These are phyloP conservation scores for Sebastes hopkinsi DNA, from an alignment of 2,797 vertebrate species.

Conservation along the genomic window DNA sequence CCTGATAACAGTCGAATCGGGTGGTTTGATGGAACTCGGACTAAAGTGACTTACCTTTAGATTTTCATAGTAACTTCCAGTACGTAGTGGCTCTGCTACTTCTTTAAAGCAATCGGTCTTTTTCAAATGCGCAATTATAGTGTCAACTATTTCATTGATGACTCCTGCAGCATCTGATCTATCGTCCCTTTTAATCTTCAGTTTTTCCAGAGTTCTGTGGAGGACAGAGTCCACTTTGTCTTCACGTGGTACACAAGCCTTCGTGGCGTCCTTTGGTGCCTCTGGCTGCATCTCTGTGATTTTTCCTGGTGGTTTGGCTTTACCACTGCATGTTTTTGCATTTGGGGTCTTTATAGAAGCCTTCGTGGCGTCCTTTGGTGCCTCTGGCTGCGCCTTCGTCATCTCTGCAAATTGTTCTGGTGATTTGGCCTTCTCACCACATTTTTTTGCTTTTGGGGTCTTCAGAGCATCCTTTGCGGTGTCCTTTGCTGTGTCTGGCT, in stretches of 20 bases:
- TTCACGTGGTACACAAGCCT: not conserved
- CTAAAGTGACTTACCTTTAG: constrained; percentile 68
- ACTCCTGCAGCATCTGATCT: constrained; percentile 27
- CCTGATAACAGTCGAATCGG: too few species aligned
- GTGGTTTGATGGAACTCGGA: too few species aligned
- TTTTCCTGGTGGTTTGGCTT: not conserved
- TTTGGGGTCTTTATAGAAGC: not conserved
- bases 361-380: not conserved
- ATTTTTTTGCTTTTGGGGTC: not conserved
- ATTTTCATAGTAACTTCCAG: constrained; percentile 81
- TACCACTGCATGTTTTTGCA: not conserved
- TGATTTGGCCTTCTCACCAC: not conserved
- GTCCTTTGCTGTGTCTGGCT: not conserved
- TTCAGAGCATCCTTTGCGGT: not conserved
- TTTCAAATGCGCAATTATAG: constrained; percentile 52
- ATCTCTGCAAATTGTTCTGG: not conserved
- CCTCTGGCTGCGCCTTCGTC: not conserved
- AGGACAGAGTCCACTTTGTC: constrained; percentile 30
- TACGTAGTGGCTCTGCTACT: constrained; percentile 32
- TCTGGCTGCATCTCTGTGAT: not conserved
- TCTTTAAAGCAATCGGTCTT: constrained; percentile 29
- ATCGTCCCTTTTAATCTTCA: constrained; percentile 47
- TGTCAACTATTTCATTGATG: constrained; percentile 43
- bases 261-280: not conserved
- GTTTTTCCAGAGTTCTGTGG: constrained; percentile 29